phyloP scores from a whole-genome alignment of 2,888 invertebrate genomes.

The Pseudococcus viburni region DNA sequence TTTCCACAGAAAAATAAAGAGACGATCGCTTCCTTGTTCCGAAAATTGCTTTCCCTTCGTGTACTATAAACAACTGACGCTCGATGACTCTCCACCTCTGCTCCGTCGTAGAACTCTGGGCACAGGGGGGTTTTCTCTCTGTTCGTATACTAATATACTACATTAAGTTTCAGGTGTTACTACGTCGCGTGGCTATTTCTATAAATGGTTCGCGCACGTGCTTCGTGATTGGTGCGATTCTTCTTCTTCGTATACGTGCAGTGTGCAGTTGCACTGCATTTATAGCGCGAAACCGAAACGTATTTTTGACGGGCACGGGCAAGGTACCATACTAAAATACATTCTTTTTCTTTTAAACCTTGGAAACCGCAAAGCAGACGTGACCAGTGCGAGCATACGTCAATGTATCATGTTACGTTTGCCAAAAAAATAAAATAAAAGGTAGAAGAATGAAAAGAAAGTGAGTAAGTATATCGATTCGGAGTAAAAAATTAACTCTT shows the following conservation, averaged over 20 bases:
- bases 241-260: background rate
- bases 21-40: conserved; percentile 61
- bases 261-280: background rate
- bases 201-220: conserved; percentile 60
- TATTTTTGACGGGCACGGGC: background rate
- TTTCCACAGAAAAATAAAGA: background rate
- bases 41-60: conserved; percentile 63
- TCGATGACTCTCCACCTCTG: background rate
- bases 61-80: conserved; percentile 59
- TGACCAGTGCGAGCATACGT: background rate
- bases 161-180: conserved; percentile 58
- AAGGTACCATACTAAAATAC: background rate
- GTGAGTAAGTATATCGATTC: background rate
- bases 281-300: background rate
- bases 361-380: background rate
- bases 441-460: background rate
- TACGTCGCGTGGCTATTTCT: conserved; percentile 63
- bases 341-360: background rate
- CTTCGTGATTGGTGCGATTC: conserved; percentile 63
- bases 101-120: background rate
- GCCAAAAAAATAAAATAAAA: background rate
- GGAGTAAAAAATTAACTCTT: conserved; percentile 4
- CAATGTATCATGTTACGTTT: background rate
- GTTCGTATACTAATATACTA: background rate
- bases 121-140: background rate